Evolutionary conservation across 1,140 invertebrate genomes (phyloP).

Genomic region (Bombus pascuorum): DNA sequence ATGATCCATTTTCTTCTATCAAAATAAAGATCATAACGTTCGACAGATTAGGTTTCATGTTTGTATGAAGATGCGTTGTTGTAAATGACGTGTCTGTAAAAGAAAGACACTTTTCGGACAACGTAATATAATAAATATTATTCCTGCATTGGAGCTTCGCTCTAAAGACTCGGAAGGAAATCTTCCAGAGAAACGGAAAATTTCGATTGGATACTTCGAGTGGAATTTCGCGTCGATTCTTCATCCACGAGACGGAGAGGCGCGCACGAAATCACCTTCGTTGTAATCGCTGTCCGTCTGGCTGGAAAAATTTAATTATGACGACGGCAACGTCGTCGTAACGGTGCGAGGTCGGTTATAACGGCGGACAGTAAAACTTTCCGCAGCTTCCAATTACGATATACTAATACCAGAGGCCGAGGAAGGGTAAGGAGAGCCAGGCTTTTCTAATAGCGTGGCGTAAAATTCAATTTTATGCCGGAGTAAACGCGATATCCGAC

Average conservation of each 20-base stretch:
- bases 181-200: background rate
- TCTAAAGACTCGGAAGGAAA: too few species aligned
- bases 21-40: too few species aligned
- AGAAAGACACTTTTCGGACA: too few species aligned
- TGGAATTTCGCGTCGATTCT: background rate
- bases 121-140: too few species aligned
- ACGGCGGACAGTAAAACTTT: conserved; percentile 40
- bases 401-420: conserved; percentile 33
- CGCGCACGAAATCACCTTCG: background rate
- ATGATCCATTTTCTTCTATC: too few species aligned
- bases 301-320: conserved; percentile 49
- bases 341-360: conserved; percentile 26
- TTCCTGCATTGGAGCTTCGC: too few species aligned
- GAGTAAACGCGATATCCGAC: conserved; percentile 46
- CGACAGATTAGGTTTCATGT: too few species aligned
- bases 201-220: background rate
- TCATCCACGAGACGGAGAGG: background rate
- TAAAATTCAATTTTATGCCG: conserved; percentile 45
- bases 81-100: too few species aligned
- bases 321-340: conserved; percentile 11
- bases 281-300: conserved; percentile 26
- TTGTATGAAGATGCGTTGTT: too few species aligned
- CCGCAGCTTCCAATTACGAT: conserved; percentile 44
- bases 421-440: background rate
- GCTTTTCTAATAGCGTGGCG: conserved; percentile 36